Base-by-base conservation (phyloP, 2,797 vertebrate species). In the Hephaestus fuliginosus region DNA sequence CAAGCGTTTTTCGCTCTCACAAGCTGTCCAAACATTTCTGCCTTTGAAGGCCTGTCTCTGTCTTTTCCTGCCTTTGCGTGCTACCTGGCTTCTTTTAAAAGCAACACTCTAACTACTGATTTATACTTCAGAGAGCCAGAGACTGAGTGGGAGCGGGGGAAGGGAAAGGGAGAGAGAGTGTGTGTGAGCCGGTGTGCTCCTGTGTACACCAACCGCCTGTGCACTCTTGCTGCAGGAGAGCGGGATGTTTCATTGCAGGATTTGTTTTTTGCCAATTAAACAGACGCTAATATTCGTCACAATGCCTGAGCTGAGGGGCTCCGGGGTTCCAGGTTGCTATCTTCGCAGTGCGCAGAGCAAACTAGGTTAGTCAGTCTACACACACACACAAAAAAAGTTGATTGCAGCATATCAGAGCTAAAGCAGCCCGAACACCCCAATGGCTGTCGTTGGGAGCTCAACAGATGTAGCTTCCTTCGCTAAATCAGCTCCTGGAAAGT, bases 401-500 rank as follows among this genome's bases (percentile, higher is more conserved):
- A 89, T 68, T 73, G 82, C 70, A 66, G 85, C 85, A 87, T 84
- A 87, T 84, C 83, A 86, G 70, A 87, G 86, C 75, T 51, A 5
- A 84, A 75, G 68, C 76, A 74, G 43, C 82, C 73, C 0, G 28
- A 89, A 78, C 81, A 81, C 82, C 70, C 78, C 82, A 70, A 33
- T 91, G 87, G 80, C 80, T 92, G 87, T 89, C 85, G 60, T 49
- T 33, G 81, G 81, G 66, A 87, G 84, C 83, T 89, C 86, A 88
- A 91, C 89, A 91, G 91, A 92, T 91, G 90, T 84, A 87, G 85
- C 76, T 88, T 86, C 81, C 74, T 80, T 89, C 13, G 70, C 90
- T 86, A 93, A 89, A 92, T 90, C 84, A 89, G 82, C 89, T 87
- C 87, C 88, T 91, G 89, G 86, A 92, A 92, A 89, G 85, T 87